Evolutionary conservation across 2,113 vertebrate genomes (phyloP).

Genomic region (Rhabdornis inornatus): DNA sequence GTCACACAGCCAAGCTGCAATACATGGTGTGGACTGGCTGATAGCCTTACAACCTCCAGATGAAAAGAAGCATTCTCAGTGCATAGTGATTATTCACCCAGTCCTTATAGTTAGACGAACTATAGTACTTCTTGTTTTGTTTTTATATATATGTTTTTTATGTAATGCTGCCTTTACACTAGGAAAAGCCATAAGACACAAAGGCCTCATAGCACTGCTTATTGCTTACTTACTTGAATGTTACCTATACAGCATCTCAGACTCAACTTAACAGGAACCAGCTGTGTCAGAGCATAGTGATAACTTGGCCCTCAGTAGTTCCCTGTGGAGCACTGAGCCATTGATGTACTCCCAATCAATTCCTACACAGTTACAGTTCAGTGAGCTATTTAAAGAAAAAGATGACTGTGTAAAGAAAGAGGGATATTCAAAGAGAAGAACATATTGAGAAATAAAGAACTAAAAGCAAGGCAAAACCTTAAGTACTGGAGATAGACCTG

Average conservation of each 20-base stretch:
- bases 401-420: background rate
- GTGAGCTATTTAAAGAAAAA: constrained; percentile 32
- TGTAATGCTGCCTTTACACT: background rate
- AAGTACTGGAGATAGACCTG: background rate
- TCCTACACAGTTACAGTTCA: constrained; percentile 54
- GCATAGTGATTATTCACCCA: background rate
- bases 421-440: background rate
- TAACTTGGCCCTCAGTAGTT: constrained; percentile 41
- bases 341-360: constrained; percentile 63
- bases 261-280: constrained; percentile 35
- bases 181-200: background rate
- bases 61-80: background rate
- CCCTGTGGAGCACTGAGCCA: constrained; percentile 22
- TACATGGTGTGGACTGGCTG: background rate
- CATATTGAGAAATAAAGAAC: background rate
- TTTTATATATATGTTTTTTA: background rate
- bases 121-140: background rate
- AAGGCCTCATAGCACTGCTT: background rate
- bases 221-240: background rate
- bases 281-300: constrained; percentile 3
- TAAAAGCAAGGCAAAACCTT: background rate
- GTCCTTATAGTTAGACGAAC: background rate
- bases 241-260: constrained; percentile 21
- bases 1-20: background rate
- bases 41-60: background rate